These are phyloP conservation scores for Lates calcarifer DNA, from an alignment of 2,113 vertebrate genomes.

Conservation along the genomic window DNA sequence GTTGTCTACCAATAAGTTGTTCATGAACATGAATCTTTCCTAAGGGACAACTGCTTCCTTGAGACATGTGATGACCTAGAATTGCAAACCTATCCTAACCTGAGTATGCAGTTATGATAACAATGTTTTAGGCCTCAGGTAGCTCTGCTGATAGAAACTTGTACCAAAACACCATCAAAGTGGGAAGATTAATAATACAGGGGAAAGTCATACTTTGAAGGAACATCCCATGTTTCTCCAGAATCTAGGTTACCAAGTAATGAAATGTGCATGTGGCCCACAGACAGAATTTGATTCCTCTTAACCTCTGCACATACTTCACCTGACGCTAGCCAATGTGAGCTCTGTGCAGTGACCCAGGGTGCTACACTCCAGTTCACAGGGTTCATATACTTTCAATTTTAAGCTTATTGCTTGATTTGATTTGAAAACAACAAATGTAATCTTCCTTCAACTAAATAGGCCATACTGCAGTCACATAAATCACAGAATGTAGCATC, in stretches of 20 bases:
- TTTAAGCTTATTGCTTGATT: background rate
- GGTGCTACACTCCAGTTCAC: background rate
- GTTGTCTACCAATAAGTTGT: background rate
- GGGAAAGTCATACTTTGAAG: constrained; percentile 2
- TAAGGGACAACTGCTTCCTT: background rate
- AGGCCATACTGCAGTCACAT: background rate
- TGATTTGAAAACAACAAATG: too few species aligned
- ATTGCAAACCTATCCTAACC: background rate
- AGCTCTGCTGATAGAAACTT: background rate
- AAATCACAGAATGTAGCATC: too few species aligned
- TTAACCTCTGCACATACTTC: constrained; percentile 10
- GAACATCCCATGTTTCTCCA: background rate
- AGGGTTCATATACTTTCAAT: background rate
- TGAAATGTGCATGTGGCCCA: constrained; percentile 27
- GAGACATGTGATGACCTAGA: constrained; percentile 13
- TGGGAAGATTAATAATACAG: constrained; percentile 18
- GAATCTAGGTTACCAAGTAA: constrained; percentile 32
- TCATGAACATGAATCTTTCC: constrained; percentile 12
- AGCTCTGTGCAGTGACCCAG: background rate
- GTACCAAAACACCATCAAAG: constrained; percentile 11
- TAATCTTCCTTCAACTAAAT: too few species aligned
- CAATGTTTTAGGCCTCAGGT: background rate
- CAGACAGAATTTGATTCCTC: constrained; percentile 23
- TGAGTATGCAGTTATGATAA: constrained; percentile 1
- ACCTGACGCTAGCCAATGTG: constrained; percentile 2